phyloP scores from a whole-genome alignment of 35 echinoderm and acorn worm species.

The Eucidaris tribuloides region DNA sequence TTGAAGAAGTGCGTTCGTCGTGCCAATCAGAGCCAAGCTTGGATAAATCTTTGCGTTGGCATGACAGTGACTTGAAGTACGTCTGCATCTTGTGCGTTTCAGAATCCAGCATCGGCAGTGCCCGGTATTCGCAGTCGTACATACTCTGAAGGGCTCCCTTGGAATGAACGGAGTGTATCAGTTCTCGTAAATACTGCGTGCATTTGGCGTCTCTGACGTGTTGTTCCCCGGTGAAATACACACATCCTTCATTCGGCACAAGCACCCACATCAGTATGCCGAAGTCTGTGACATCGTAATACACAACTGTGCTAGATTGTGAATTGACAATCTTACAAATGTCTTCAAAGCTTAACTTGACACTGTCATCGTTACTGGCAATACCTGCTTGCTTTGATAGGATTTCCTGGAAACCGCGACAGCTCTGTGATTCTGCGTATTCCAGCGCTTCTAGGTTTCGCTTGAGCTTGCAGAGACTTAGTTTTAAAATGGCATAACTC shows the following conservation, averaged over 20 bases:
- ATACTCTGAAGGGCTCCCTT: constrained; percentile 26
- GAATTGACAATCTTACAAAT: constrained; percentile 55
- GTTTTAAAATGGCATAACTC: constrained; percentile 46
- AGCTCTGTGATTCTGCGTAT: constrained; percentile 35
- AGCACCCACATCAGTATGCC: constrained; percentile 61
- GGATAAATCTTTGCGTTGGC: not conserved
- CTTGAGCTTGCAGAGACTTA: constrained; percentile 46
- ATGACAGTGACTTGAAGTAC: constrained; percentile 21
- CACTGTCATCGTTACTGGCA: constrained; percentile 2
- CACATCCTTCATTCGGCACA: constrained; percentile 54
- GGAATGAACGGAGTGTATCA: not conserved
- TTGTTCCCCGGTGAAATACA: constrained; percentile 10
- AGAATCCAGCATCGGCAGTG: constrained; percentile 53
- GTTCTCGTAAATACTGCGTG: constrained; percentile 31
- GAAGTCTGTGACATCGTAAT: constrained; percentile 40
- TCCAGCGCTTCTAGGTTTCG: constrained; percentile 45
- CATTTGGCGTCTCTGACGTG: not conserved
- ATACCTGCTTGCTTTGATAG: not conserved
- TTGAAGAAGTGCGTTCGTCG: no score
- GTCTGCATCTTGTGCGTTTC: constrained; percentile 40
- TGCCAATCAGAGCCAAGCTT: no score
- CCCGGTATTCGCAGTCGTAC: constrained; percentile 62
- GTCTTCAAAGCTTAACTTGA: constrained; percentile 9
- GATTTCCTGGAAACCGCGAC: constrained; percentile 17
- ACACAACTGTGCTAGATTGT: constrained; percentile 39